Conservation (phyloP, 2,797 vertebrate species). For the Poliocrania exsul region DNA sequence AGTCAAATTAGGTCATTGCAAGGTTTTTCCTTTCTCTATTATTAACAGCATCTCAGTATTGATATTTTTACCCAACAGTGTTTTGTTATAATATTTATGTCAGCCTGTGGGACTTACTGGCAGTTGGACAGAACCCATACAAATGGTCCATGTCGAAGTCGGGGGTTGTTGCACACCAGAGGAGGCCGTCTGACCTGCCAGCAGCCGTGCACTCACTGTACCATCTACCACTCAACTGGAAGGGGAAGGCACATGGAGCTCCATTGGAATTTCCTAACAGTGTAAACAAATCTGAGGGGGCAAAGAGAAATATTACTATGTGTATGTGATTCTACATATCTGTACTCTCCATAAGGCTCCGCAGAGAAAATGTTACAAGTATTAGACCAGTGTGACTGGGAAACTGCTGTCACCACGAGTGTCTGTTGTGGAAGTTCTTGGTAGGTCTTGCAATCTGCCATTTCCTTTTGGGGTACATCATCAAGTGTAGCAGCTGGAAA, state of each 20-base stretch:
- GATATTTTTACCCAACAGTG: neutral
- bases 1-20: neutral
- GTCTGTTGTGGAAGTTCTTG: neutral
- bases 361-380: neutral
- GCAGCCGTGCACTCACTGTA: slow-evolving; percentile 81
- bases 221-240: slow-evolving; percentile 82
- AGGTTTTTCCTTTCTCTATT: neutral
- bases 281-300: slow-evolving; percentile 82
- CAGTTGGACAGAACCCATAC: slow-evolving; percentile 84
- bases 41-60: neutral
- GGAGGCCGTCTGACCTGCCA: slow-evolving; percentile 77
- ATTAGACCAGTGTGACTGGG: neutral
- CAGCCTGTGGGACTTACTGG: slow-evolving; percentile 26
- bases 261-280: slow-evolving; percentile 87
- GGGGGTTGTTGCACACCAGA: slow-evolving; percentile 86
- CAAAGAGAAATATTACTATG: neutral
- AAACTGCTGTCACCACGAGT: neutral
- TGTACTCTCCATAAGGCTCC: neutral
- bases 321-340: accelerated
- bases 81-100: neutral
- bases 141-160: slow-evolving; percentile 76
- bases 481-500: neutral
- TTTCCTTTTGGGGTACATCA: neutral
- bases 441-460: neutral
- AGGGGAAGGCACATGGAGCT: slow-evolving; percentile 86